Evolutionary conservation across 1,140 invertebrate species (phyloP).

Genomic region (Calycopis cecrops): DNA sequence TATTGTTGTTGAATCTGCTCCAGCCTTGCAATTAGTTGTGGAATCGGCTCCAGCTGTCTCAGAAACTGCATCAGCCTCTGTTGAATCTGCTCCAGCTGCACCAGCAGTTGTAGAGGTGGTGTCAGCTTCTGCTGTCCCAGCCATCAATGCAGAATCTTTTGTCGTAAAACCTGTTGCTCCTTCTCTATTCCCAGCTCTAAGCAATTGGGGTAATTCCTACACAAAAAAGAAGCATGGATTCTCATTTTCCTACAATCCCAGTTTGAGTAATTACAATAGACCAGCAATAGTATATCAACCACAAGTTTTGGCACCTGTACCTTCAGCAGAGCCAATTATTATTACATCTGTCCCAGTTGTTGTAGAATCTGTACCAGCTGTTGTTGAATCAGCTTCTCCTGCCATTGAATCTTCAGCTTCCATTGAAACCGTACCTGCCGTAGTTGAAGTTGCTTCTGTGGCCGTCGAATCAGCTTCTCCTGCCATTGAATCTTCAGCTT

Average conservation of each 20-base stretch:
- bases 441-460: neutral
- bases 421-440: neutral
- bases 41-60: slow-evolving; percentile 13
- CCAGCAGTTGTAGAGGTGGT: no score
- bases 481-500: neutral
- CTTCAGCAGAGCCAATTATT: neutral
- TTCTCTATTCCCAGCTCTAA: no score
- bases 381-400: neutral
- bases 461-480: neutral
- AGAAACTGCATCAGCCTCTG: neutral
- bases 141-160: no score
- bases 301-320: neutral
- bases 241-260: slow-evolving; percentile 2
- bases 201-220: no score
- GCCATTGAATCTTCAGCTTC: neutral
- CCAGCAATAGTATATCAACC: neutral
- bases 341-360: neutral
- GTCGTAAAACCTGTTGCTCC: no score
- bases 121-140: neutral
- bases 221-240: no score
- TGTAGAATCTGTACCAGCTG: neutral
- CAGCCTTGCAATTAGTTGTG: neutral
- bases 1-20: neutral
- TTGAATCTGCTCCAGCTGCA: no score
- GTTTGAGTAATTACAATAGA: neutral